Base-by-base conservation (phyloP, 2,888 invertebrate species). In the Saturnia pavonia region DNA sequence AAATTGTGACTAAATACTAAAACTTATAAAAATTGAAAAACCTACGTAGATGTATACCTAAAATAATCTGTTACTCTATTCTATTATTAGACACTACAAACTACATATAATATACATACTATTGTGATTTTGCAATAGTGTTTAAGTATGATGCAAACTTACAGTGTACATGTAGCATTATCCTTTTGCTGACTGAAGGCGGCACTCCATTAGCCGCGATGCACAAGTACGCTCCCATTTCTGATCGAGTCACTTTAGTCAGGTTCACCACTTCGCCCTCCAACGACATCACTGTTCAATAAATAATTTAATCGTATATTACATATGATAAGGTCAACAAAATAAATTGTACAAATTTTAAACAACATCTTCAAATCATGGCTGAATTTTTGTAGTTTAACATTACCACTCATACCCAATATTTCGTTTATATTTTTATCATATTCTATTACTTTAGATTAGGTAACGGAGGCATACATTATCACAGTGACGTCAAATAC, bases 81-180 rank as follows among this genome's bases (percentile, higher is more conserved):
- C 8, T n/a, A n/a, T 9, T 43, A 9, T 14, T 43, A 9, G 6
- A 54, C 22, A 51, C 7, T 51, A 51, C 12, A 45, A 12, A 45
- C 3, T 45, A 45, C 14, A 45, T 11, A 11, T 16, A 48, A 1
- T 6, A 48, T 0, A 45, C 3, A 4, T n/a, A n/a, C n/a, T n/a
- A n/a, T n/a, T n/a, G n/a, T n/a, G n/a, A 54, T 7, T 54, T 60
- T 14, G 4, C 27, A 60, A 60, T 27, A 27, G 14, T 27, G 25
- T 27, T 60, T 60, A 60, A 60, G 19, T 27, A 27, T 27, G 22
- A 40, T n/a, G n/a, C n/a, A 9, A 40, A 97, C 97, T 97, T 91
- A 98, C 98, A 98, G 91, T 98, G 97, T 78, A 98, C 97, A 91
- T 97, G 97, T 74, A 98, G 95, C 96, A 97, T 97, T 95, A 98